Base-by-base conservation (phyloP, 1,140 invertebrate species). In the Papilio helenus region DNA sequence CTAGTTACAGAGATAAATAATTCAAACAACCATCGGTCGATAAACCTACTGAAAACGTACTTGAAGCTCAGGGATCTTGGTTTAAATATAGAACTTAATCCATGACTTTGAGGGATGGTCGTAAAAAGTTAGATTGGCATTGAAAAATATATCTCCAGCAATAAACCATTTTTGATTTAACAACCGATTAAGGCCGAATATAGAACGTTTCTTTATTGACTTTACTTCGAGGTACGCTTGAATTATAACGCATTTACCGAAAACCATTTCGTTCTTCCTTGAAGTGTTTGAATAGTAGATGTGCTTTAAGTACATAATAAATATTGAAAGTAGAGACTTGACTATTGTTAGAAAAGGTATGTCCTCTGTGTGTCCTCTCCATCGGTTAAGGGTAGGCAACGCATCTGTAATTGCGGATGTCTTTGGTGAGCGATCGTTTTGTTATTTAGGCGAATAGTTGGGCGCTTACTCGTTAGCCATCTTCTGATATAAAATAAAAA, bases 21-120 rank as follows among this genome's bases (percentile, higher is more conserved):
- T 89, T 91, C 89, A 89, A 84, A 73, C 76, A 73, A 72, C 76
- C 82, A 68, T 76, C 74, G 86, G 85, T 89, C 88, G 86, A 90
- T 89, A 89, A 87, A 87, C 85, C 79, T 78, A 77, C 84, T 86
- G 78, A 74, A 81, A 78, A 87, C 87, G 83, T n/a, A n/a, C n/a
- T n/a, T 83, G 83, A 84, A 51, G 82, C 74, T 84, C 84, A 88
- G 85, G 80, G 82, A 81, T 84, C 73, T 58, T 46, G 7, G 9
- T 29, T 61, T 80, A 58, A 80, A 82, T 83, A 84, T 86, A 84
- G 68, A 34, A 26, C 51, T 29, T 79, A 55, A 49, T 49, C 39
- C 44, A 4, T 51, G 42, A 29, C 72, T 46, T 73, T 73, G 4
- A 46, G 3, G 42, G 42, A 23, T 46, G 14, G 44, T 73, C 72